Conservation (phyloP, 2,888 invertebrate species). For the Actias luna region DNA sequence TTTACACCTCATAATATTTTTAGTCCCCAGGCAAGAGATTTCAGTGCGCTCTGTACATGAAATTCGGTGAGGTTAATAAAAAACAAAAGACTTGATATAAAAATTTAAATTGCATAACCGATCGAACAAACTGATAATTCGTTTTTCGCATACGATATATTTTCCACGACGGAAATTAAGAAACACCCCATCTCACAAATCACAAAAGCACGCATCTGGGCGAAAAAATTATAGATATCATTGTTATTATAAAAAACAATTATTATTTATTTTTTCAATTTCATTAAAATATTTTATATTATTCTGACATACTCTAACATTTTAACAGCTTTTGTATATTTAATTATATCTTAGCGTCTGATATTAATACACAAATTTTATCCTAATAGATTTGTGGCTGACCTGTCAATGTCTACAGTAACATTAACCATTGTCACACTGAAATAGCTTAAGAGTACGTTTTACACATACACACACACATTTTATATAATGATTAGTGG, state of each 20-base stretch:
- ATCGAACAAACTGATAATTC: conserved; percentile 29
- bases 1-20: not conserved
- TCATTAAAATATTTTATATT: not conserved
- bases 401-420: no score
- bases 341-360: no score
- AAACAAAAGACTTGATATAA: not conserved
- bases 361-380: no score
- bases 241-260: not conserved
- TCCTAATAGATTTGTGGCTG: no score
- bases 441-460: no score
- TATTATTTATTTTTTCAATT: not conserved
- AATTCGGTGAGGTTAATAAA: not conserved
- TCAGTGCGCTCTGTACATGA: not conserved
- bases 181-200: conserved; percentile 27
- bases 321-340: no score
- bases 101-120: conserved; percentile 19
- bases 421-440: no score
- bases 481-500: no score
- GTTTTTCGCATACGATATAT: conserved; percentile 31
- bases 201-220: conserved; percentile 1
- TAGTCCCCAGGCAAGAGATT: not conserved
- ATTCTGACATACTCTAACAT: no score
- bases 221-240: not conserved
- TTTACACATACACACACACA: no score
- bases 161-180: conserved; percentile 47